A percentile compares a stretch with the other conserved stretches of the same genome.
These are phyloP conservation scores for Uria aalge DNA, from an alignment of 2,113 vertebrate species.

Conservation along the genomic window DNA sequence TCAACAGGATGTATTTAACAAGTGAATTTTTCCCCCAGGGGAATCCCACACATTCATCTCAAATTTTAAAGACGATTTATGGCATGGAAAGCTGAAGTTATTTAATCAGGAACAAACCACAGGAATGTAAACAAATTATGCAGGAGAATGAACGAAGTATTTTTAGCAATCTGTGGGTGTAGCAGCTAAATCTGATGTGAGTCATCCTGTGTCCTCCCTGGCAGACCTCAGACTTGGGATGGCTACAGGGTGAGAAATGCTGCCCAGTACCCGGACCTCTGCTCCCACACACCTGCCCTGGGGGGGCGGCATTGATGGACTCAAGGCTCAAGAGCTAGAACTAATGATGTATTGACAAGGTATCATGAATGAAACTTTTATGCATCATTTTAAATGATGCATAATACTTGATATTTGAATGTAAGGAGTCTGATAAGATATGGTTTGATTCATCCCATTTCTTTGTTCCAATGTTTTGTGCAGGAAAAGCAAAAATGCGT, in stretches of 20 bases:
- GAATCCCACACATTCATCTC: neutral
- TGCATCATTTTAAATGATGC: neutral
- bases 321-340: neutral
- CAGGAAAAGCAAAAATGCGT: neutral
- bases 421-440: fast-evolving
- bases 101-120: neutral
- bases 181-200: neutral
- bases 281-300: neutral
- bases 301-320: fast-evolving
- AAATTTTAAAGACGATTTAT: neutral
- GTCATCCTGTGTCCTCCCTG: neutral
- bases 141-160: neutral
- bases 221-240: neutral
- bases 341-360: neutral
- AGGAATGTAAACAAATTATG: neutral
- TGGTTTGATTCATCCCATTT: fast-evolving
- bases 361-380: neutral
- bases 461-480: neutral
- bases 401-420: neutral
- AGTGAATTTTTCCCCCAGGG: neutral
- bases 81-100: neutral
- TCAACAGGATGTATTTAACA: neutral
- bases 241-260: neutral
- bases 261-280: neutral
- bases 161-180: neutral